These are phyloP conservation scores for Cheilosia pagana DNA, from an alignment of 2,888 invertebrate species.

Conservation along the genomic window DNA sequence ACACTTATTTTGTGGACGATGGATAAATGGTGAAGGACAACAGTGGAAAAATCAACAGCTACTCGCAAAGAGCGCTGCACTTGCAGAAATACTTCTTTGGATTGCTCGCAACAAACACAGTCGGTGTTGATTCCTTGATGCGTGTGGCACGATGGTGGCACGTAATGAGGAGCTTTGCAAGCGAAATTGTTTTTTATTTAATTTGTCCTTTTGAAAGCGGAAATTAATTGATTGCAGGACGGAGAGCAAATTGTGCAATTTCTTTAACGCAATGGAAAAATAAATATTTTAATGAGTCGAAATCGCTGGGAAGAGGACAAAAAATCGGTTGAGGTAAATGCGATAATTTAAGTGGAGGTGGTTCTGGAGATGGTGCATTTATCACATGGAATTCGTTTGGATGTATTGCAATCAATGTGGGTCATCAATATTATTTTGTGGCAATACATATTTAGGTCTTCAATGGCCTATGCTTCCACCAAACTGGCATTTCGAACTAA, in stretches of 20 bases:
- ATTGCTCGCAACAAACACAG: constrained; percentile 9
- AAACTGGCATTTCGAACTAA: no score
- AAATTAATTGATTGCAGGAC: constrained; percentile 18
- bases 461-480: no score
- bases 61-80: background rate
- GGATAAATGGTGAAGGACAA: no score
- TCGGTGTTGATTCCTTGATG: constrained; percentile 1
- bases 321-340: background rate
- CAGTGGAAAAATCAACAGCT: constrained; percentile 40
- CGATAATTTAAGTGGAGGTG: no score
- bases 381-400: no score
- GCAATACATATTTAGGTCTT: no score
- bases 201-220: constrained; percentile 8
- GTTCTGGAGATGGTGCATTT: no score
- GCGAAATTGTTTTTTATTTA: constrained; percentile 12
- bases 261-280: background rate
- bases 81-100: constrained; percentile 31
- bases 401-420: no score
- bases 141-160: background rate
- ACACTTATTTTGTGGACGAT: constrained; percentile 40
- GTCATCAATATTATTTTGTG: no score
- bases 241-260: constrained; percentile 6
- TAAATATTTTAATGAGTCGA: constrained; percentile 2
- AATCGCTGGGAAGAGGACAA: background rate
- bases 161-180: background rate